Evolutionary conservation across 2,113 vertebrate species (phyloP).

Genomic region (Periophthalmodon schlosseri): DNA sequence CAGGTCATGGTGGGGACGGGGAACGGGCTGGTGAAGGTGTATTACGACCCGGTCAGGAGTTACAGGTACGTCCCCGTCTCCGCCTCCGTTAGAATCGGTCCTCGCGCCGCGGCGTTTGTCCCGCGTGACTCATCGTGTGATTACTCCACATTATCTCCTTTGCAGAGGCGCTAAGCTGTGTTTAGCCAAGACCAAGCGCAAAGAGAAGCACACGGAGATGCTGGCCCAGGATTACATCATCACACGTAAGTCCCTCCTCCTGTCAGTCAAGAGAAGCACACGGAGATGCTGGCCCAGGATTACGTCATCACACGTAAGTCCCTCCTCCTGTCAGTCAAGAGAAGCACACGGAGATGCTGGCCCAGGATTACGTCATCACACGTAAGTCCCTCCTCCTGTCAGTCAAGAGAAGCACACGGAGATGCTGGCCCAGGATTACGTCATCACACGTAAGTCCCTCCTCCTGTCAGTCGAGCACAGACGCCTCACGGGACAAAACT

Average conservation of each 20-base stretch:
- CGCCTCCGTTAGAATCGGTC: no score
- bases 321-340: no score
- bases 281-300: conserved; percentile 93
- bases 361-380: no score
- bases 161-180: conserved; percentile 94
- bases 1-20: conserved; percentile 97
- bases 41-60: conserved; percentile 94
- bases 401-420: no score
- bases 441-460: no score
- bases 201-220: conserved; percentile 90
- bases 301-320: conserved; percentile 98
- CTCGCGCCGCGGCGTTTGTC: no score
- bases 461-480: no score
- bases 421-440: no score
- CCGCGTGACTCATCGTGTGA: not conserved
- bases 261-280: conserved; percentile 62
- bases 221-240: conserved; percentile 98
- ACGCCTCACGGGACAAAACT: no score
- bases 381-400: no score
- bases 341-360: no score
- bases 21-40: conserved; percentile 92
- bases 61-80: conserved; percentile 82
- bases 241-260: conserved; percentile 84
- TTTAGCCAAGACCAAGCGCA: conserved; percentile 93
- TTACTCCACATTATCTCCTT: conserved; percentile 16